A percentile compares a stretch with the other conserved stretches of the same genome.
phyloP scores from a whole-genome alignment of 2,888 invertebrate species.

The Cancer borealis region DNA sequence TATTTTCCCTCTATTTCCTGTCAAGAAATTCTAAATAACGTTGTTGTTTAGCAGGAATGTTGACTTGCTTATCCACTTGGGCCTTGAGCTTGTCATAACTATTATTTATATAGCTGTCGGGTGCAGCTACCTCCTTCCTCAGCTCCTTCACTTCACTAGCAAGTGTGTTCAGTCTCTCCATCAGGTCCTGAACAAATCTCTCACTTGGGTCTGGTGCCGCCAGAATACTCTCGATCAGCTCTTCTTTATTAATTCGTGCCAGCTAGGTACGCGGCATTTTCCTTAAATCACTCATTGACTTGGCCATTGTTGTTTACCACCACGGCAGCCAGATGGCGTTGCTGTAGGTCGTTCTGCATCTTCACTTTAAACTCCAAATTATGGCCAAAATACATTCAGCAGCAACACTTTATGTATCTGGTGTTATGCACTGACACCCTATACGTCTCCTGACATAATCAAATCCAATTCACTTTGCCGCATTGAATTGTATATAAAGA shows the following conservation, averaged over 20 bases:
- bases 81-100: not conserved
- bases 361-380: no score
- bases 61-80: slow-evolving; percentile 24
- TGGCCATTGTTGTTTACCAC: no score
- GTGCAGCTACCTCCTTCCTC: not conserved
- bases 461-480: no score
- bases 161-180: not conserved
- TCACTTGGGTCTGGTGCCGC: not conserved
- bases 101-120: slow-evolving; percentile 23
- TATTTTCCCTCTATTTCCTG: slow-evolving; percentile 35
- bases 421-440: no score
- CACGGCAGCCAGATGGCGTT: no score
- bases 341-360: no score
- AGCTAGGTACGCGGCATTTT: not conserved
- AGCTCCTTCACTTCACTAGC: not conserved
- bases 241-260: not conserved
- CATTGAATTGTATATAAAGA: no score
- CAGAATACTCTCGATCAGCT: not conserved
- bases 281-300: not conserved
- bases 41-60: slow-evolving; percentile 42
- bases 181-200: not conserved
- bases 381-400: no score
- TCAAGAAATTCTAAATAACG: slow-evolving; percentile 38
- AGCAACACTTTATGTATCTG: no score
- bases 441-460: no score